Evolutionary conservation across 1,140 invertebrate species (phyloP).

Genomic region (Drosophila nasuta): DNA sequence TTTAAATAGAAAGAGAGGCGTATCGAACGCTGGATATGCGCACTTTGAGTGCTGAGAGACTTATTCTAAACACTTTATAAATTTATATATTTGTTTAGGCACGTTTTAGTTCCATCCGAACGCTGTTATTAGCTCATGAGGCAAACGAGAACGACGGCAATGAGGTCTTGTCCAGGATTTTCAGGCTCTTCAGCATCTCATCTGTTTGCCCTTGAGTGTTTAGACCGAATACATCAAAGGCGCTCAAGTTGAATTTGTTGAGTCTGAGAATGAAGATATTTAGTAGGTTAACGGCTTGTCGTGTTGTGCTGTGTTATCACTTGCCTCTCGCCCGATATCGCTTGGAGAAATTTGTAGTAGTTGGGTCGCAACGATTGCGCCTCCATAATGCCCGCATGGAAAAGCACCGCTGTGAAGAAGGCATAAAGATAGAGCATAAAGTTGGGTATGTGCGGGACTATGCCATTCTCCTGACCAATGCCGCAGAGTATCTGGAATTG

Average conservation of each 20-base stretch:
- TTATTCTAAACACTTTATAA: conserved; percentile 16
- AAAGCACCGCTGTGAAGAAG: conserved; percentile 91
- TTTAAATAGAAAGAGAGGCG: conserved; percentile 10
- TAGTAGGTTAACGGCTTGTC: neutral
- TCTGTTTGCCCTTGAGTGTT: conserved; percentile 85
- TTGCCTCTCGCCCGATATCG: conserved; percentile 90
- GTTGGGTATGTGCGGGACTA: conserved; percentile 87
- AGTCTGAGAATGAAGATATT: conserved; percentile 51
- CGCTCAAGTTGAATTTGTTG: conserved; percentile 75
- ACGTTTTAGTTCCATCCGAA: conserved; percentile 29
- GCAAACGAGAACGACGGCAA: conserved; percentile 67
- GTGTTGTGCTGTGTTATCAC: neutral
- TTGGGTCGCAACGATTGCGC: conserved; percentile 91
- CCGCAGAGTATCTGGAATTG: conserved; percentile 87
- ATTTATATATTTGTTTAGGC: conserved; percentile 16
- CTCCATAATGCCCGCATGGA: conserved; percentile 92
- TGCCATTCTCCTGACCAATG: conserved; percentile 86
- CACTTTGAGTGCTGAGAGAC: conserved; percentile 49
- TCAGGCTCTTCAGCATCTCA: conserved; percentile 78
- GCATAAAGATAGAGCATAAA: conserved; percentile 90
- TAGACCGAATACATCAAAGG: conserved; percentile 87
- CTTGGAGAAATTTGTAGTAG: conserved; percentile 93
- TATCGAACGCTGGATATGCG: conserved; percentile 43
- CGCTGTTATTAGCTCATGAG: conserved; percentile 39
- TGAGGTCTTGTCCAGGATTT: conserved; percentile 58